Evolutionary conservation across 2,888 invertebrate species (phyloP).

Genomic region (Parnassius orleans): DNA sequence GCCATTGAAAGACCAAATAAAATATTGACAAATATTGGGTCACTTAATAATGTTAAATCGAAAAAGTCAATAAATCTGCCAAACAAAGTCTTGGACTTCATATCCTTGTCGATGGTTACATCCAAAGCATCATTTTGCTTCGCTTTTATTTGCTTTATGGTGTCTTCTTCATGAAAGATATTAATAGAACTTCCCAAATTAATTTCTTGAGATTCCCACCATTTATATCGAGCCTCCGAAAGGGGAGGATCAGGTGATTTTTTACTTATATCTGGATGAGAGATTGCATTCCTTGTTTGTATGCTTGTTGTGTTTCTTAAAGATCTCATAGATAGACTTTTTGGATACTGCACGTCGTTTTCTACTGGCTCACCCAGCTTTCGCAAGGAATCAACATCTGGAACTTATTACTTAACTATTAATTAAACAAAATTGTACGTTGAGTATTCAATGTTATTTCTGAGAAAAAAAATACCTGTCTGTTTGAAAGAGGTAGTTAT

Average conservation of each 20-base stretch:
- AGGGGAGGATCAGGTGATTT: conserved; percentile 47
- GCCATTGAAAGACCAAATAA: conserved; percentile 85
- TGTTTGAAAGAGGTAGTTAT: conserved; percentile 49
- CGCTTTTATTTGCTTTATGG: conserved; percentile 37
- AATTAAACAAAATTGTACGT: no score
- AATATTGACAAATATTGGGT: conserved; percentile 85
- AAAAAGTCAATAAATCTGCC: conserved; percentile 76
- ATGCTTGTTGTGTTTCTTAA: conserved; percentile 51
- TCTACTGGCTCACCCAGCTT: conserved; percentile 44
- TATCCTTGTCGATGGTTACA: conserved; percentile 32
- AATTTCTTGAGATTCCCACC: conserved; percentile 81
- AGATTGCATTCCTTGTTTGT: conserved; percentile 63
- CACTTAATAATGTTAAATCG: conserved; percentile 84
- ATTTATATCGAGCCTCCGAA: conserved; percentile 63
- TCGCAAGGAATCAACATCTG: conserved; percentile 48
- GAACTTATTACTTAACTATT: conserved; percentile 31
- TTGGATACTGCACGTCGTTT: conserved; percentile 48
- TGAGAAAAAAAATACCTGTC: conserved; percentile 43
- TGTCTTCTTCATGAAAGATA: conserved; percentile 72
- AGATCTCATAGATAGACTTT: conserved; percentile 67
- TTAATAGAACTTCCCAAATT: conserved; percentile 83
- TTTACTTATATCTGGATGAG: conserved; percentile 66
- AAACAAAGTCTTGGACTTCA: conserved; percentile 44
- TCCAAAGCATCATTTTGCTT: conserved; percentile 38
- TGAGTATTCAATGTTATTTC: neutral